A percentile compares a stretch with the other conserved stretches of the same genome.
phyloP scores from a whole-genome alignment of 2,888 invertebrate genomes.

The Ceraclea dissimilis region DNA sequence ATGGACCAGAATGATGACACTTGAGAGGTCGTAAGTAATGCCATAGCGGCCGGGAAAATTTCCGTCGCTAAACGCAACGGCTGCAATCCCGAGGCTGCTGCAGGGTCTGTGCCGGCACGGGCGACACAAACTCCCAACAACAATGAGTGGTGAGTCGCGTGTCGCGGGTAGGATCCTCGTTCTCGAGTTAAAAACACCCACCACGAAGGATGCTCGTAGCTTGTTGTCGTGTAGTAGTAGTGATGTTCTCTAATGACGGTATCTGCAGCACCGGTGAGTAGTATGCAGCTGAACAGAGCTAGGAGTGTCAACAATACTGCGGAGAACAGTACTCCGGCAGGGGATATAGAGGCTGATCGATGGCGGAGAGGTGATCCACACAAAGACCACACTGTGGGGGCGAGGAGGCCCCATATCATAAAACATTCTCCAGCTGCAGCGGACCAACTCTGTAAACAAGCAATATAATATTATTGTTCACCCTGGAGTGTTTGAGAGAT shows the following conservation, averaged over 20 bases:
- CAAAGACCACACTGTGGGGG: constrained; percentile 56
- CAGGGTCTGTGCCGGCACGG: constrained; percentile 48
- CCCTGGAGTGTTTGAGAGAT: too few species aligned
- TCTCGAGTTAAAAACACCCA: constrained; percentile 33
- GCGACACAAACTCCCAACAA: constrained; percentile 62
- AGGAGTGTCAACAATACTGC: constrained; percentile 66
- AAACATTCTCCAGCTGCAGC: constrained; percentile 86
- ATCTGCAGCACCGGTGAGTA: constrained; percentile 76
- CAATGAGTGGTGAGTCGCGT: constrained; percentile 64
- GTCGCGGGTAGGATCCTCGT: constrained; percentile 39
- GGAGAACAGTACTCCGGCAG: constrained; percentile 43
- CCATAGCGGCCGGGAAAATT: constrained; percentile 79
- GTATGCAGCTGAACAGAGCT: constrained; percentile 65
- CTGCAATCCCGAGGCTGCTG: constrained; percentile 69
- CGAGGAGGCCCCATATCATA: constrained; percentile 79
- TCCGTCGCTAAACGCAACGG: constrained; percentile 80
- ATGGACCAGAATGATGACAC: constrained; percentile 86
- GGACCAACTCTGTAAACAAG: constrained; percentile 66
- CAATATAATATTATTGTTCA: neutral
- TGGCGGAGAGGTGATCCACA: constrained; percentile 23
- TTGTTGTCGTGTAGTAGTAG: constrained; percentile 67
- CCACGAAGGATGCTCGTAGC: neutral
- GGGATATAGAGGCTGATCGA: neutral
- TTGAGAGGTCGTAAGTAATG: constrained; percentile 49
- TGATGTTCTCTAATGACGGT: constrained; percentile 68